These are phyloP conservation scores for Ephestia elutella DNA, from an alignment of 1,140 invertebrate species.

Conservation along the genomic window DNA sequence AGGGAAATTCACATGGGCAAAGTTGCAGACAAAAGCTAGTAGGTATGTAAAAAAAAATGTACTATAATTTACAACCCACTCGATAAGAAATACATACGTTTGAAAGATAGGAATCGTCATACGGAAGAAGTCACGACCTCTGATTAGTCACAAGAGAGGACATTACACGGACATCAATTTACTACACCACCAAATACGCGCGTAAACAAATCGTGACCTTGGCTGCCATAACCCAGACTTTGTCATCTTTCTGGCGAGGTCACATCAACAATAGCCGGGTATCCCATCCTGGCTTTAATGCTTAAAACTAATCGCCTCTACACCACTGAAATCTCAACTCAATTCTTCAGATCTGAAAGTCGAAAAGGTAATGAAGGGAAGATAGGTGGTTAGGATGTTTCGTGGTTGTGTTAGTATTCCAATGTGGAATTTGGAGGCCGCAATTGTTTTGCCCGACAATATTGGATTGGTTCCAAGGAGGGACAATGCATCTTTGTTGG, in stretches of 20 bases:
- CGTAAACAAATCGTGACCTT: slow-evolving; percentile 48
- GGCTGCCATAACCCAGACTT: slow-evolving; percentile 35
- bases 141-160: not conserved
- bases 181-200: slow-evolving; percentile 28
- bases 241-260: slow-evolving; percentile 62
- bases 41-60: no score
- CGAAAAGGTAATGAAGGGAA: slow-evolving; percentile 6
- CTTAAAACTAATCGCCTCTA: slow-evolving; percentile 32
- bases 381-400: slow-evolving; percentile 16
- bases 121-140: no score
- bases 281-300: slow-evolving; percentile 53
- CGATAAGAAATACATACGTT: no score
- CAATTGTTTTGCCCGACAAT: slow-evolving; percentile 53
- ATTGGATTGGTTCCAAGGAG: slow-evolving; percentile 66
- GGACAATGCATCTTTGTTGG: slow-evolving; percentile 66
- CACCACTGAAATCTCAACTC: slow-evolving; percentile 12
- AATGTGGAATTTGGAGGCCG: slow-evolving; percentile 68
- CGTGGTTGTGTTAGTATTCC: slow-evolving; percentile 33
- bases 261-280: slow-evolving; percentile 48
- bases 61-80: no score
- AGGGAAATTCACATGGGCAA: no score
- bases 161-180: slow-evolving; percentile 16
- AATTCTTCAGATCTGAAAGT: not conserved
- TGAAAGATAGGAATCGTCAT: no score
- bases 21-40: no score